phyloP scores from a whole-genome alignment of 2,888 invertebrate genomes.

The Notodonta dromedarius region DNA sequence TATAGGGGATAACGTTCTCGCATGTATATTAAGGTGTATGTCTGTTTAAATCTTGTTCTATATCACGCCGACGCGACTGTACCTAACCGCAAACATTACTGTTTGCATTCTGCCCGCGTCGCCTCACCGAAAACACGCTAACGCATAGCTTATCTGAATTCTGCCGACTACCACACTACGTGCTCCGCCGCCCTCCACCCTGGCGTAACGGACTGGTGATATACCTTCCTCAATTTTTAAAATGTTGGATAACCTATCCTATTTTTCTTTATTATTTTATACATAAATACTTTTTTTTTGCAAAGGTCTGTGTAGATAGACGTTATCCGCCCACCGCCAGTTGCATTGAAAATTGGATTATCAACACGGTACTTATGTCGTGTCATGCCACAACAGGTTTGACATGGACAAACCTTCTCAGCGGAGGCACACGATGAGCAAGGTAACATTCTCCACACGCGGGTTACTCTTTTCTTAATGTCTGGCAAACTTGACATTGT shows the following conservation, averaged over 20 bases:
- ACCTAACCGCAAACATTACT: background rate
- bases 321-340: background rate
- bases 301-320: background rate
- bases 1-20: too few species aligned
- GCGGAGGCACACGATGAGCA: too few species aligned
- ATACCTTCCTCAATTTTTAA: slow-evolving; percentile 1
- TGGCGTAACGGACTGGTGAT: background rate
- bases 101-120: slow-evolving; percentile 1
- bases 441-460: too few species aligned
- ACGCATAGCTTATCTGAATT: background rate
- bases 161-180: background rate
- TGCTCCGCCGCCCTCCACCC: background rate
- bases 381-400: too few species aligned
- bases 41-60: background rate
- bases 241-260: background rate
- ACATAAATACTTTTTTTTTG: background rate
- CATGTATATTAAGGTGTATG: too few species aligned
- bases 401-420: too few species aligned
- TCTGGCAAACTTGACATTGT: too few species aligned
- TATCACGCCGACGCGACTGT: background rate
- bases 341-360: too few species aligned
- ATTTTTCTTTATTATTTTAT: background rate
- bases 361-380: too few species aligned
- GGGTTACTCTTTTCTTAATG: too few species aligned
- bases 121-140: background rate